These are phyloP conservation scores for Priocnemis perturbator DNA, from an alignment of 2,888 invertebrate species.

Conservation along the genomic window DNA sequence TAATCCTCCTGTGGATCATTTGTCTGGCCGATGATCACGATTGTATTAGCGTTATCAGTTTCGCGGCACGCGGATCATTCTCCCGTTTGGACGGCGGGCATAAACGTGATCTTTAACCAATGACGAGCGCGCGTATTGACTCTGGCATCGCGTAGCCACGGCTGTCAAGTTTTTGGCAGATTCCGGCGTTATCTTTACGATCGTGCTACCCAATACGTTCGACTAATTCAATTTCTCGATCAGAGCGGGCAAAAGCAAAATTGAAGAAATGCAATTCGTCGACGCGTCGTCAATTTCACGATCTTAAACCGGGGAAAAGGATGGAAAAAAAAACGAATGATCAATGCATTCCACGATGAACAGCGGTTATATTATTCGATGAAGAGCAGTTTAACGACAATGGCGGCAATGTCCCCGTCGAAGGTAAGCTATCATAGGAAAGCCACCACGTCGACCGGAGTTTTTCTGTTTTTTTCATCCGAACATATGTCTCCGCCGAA, in stretches of 20 bases:
- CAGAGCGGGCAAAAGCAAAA: not conserved
- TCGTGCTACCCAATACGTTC: no score
- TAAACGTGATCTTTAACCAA: no score
- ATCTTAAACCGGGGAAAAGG: not conserved
- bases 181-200: no score
- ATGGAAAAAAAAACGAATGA: constrained; percentile 24
- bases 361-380: constrained; percentile 70
- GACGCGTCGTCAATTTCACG: not conserved
- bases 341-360: constrained; percentile 49
- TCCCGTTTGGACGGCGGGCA: no score
- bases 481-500: not conserved
- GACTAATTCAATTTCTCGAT: no score
- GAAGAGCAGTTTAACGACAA: constrained; percentile 77
- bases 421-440: constrained; percentile 78
- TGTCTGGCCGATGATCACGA: no score
- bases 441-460: not conserved
- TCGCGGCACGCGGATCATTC: no score
- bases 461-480: not conserved
- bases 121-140: no score
- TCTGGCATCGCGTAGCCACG: no score
- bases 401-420: constrained; percentile 86
- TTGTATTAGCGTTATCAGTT: no score
- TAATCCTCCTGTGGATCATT: no score
- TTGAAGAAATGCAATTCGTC: not conserved
- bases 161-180: no score